Percentiles rank a stretch among this genome's conserved stretches.
Evolutionary conservation across 23 tunicate species (phyloP).

Genomic region (Trididemnum clinides): DNA sequence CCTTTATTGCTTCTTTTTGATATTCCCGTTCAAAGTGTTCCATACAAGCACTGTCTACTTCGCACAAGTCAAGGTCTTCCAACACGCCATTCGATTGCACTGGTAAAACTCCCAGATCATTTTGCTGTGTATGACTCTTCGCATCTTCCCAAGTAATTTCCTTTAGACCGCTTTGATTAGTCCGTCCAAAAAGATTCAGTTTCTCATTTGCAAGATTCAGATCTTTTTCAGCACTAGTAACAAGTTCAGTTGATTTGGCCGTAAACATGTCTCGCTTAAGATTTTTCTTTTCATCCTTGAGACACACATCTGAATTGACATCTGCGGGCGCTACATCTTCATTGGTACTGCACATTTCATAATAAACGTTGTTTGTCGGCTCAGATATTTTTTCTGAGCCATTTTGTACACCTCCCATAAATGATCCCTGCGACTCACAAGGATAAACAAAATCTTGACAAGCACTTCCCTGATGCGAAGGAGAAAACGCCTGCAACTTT

Average conservation of each 20-base stretch:
- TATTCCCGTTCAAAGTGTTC: slow-evolving; percentile 73
- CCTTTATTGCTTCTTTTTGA: slow-evolving; percentile 77
- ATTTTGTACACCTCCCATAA: too few relatives aligned
- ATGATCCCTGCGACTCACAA: too few relatives aligned
- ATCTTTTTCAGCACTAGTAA: too few relatives aligned
- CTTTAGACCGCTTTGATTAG: neutral
- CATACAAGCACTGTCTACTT: slow-evolving; percentile 62
- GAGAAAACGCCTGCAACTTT: neutral
- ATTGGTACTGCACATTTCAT: neutral
- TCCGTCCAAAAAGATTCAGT: neutral
- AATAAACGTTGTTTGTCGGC: neutral
- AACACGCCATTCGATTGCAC: slow-evolving; percentile 8
- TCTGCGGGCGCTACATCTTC: neutral
- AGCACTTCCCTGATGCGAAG: too few relatives aligned
- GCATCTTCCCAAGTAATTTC: slow-evolving; percentile 16
- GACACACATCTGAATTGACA: too few relatives aligned
- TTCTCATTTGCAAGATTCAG: too few relatives aligned
- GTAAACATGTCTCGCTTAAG: too few relatives aligned
- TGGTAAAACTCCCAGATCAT: neutral
- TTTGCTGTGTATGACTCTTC: neutral
- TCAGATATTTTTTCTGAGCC: neutral
- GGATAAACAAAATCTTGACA: too few relatives aligned
- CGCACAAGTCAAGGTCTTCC: slow-evolving; percentile 59
- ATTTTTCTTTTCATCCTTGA: too few relatives aligned
- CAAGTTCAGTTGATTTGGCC: neutral